phyloP scores from a whole-genome alignment of 2,797 vertebrate genomes.

The Aselliscus stoliczkanus region DNA sequence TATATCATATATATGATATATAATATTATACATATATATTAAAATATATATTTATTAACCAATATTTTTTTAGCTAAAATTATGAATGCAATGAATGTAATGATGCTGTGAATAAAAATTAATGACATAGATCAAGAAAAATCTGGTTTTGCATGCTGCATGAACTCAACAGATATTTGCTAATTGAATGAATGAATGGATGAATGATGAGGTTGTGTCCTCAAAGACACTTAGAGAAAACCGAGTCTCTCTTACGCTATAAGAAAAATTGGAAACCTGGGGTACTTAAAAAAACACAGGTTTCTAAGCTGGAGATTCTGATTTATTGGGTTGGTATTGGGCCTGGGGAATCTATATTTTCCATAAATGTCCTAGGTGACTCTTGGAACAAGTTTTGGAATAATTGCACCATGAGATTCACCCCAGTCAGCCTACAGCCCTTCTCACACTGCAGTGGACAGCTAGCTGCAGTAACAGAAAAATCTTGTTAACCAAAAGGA shows the following conservation, averaged over 20 bases:
- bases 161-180: neutral
- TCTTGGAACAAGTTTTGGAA: neutral
- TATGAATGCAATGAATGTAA: neutral
- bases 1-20: too few species aligned
- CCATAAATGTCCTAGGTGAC: neutral
- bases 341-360: neutral
- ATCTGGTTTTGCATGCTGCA: neutral
- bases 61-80: neutral
- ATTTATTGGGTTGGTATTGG: neutral
- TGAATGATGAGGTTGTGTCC: neutral
- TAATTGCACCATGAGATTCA: neutral
- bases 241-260: neutral
- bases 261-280: neutral
- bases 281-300: neutral
- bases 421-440: accelerated
- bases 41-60: neutral
- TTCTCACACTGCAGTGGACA: neutral
- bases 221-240: neutral
- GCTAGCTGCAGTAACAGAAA: neutral
- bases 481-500: neutral
- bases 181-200: neutral
- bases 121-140: neutral
- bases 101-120: neutral
- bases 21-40: neutral
- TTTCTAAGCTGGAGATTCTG: neutral